Evolutionary conservation across 2,888 invertebrate genomes (phyloP).

Genomic region (Linnaemya vulpina): DNA sequence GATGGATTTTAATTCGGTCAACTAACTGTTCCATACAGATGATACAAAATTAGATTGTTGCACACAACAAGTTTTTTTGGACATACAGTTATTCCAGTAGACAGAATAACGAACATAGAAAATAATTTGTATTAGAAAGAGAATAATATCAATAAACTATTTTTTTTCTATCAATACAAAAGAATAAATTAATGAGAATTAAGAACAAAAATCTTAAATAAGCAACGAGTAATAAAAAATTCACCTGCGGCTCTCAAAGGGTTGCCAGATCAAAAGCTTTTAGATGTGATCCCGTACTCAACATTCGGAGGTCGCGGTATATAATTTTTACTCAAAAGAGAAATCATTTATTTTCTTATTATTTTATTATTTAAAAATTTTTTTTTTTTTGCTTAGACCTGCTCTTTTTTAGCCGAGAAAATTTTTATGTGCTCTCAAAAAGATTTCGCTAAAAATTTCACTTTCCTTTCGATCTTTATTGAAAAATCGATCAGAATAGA

Average conservation of each 20-base stretch:
- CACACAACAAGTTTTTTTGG: constrained; percentile 12
- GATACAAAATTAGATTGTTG: constrained; percentile 2
- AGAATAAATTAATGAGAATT: constrained; percentile 10
- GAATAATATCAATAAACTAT: constrained; percentile 17
- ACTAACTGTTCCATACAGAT: constrained; percentile 33
- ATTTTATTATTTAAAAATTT: too few species aligned
- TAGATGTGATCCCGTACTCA: too few species aligned
- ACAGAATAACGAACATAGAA: constrained; percentile 19
- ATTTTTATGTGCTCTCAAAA: too few species aligned
- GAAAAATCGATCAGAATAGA: too few species aligned
- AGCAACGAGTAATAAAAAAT: background rate
- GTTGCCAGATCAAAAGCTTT: too few species aligned
- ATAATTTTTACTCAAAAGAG: too few species aligned
- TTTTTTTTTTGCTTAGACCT: too few species aligned
- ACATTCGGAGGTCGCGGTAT: too few species aligned
- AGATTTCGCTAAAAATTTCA: too few species aligned
- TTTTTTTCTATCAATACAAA: constrained; percentile 1
- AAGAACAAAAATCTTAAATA: background rate
- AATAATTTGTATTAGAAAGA: constrained; percentile 17
- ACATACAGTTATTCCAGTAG: constrained; percentile 36
- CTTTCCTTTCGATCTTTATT: too few species aligned
- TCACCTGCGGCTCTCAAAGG: background rate
- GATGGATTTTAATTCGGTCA: constrained; percentile 51
- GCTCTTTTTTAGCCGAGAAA: too few species aligned
- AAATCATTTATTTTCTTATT: too few species aligned